These are phyloP conservation scores for Diprion similis DNA, from an alignment of 1,140 invertebrate species.

Conservation along the genomic window DNA sequence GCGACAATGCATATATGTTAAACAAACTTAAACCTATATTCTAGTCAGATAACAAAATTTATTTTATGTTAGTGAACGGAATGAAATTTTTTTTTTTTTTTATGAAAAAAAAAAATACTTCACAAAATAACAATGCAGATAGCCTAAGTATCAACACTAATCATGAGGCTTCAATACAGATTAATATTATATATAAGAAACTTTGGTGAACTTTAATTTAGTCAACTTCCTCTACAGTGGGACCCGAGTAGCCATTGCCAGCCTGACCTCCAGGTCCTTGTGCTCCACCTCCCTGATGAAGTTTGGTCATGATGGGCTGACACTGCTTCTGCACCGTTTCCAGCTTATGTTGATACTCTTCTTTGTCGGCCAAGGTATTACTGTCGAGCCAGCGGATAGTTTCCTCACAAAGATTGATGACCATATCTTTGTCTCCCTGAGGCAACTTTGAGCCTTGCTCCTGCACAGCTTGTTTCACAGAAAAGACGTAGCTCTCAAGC, in stretches of 20 bases:
- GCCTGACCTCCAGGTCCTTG: conserved; percentile 31
- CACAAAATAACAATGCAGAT: no score
- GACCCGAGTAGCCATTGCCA: conserved; percentile 47
- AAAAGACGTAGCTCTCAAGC: conserved; percentile 84
- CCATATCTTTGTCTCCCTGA: conserved; percentile 48
- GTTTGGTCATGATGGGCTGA: conserved; percentile 77
- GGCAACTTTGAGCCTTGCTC: conserved; percentile 47
- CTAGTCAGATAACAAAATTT: no score
- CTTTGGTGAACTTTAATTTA: conserved; percentile 42
- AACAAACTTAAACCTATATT: no score
- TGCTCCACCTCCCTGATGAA: conserved; percentile 66
- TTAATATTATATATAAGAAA: no score
- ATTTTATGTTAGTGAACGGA: no score
- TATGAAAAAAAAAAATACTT: no score
- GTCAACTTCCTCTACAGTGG: conserved; percentile 72
- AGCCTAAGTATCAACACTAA: no score
- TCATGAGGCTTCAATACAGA: no score
- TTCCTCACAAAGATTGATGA: conserved; percentile 56
- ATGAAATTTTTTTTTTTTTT: no score
- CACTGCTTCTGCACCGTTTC: conserved; percentile 77
- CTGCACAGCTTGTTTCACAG: conserved; percentile 49
- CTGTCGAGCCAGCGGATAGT: conserved; percentile 65
- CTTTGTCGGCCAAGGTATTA: conserved; percentile 76
- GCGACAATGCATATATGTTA: no score
- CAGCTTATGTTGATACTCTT: conserved; percentile 78